Evolutionary conservation across 2,797 vertebrate genomes (phyloP).

Genomic region (Harpagifer antarcticus): DNA sequence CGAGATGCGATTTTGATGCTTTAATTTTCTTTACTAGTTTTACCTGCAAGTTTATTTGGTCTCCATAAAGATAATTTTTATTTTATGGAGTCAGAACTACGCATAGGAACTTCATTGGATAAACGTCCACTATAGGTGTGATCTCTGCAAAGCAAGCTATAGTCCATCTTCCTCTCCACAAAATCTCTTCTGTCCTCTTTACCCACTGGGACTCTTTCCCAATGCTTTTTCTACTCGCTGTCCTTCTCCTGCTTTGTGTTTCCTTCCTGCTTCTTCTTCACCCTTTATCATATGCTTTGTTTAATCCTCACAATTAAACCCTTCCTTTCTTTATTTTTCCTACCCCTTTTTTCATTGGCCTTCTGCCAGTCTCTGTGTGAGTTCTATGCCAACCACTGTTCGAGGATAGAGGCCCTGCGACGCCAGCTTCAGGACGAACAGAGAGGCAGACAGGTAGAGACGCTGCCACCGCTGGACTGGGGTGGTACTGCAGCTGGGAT

Average conservation of each 20-base stretch:
- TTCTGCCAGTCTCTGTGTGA: conserved; percentile 82
- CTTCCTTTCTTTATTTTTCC: conserved; percentile 68
- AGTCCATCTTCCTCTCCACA: conserved; percentile 41
- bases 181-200: conserved; percentile 29
- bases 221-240: conserved; percentile 15
- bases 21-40: too few species aligned
- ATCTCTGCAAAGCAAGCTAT: background rate
- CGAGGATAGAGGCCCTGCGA: conserved; percentile 80
- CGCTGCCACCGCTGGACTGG: conserved; percentile 75
- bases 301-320: conserved; percentile 65
- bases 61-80: too few species aligned
- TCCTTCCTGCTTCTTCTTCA: conserved; percentile 28
- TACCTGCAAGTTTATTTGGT: too few species aligned
- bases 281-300: conserved; percentile 56
- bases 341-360: conserved; percentile 65
- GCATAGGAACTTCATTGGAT: too few species aligned
- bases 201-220: conserved; percentile 19
- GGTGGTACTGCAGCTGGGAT: conserved; percentile 75
- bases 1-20: too few species aligned
- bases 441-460: conserved; percentile 85
- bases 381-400: conserved; percentile 85
- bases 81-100: too few species aligned
- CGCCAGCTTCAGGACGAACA: conserved; percentile 75
- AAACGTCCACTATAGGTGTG: too few species aligned
- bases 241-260: conserved; percentile 29